Evolutionary conservation across 30 jellyfish, hydroid and myxozoan species (phyloP), one percentile per base, ranked within the genome.

Genomic region (Hydractinia symbiolongicarpus): DNA sequence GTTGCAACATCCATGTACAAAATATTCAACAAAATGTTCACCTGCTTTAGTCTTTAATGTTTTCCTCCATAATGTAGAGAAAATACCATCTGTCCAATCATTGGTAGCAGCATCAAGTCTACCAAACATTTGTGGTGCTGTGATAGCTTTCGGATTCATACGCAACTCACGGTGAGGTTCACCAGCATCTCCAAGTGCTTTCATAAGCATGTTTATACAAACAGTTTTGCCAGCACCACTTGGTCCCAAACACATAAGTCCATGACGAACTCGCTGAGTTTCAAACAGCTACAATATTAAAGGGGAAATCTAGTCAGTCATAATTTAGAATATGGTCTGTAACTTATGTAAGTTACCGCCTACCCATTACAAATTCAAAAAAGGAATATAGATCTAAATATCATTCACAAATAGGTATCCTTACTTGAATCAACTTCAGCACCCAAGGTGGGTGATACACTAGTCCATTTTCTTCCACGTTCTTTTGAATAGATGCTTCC

Each of bases 121-220:
- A 8, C 97, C 97, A 72, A 90, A 90, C 97, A 90, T 90, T 83
- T 90, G 97, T 9, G 97, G 97, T 44, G 97, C 97, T 3, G 97
- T 90, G 40, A 90, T 90, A 13, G 97, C 97, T 71, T 90, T 90
- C 9, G 97, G 97, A 67, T 90, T 90, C 97, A 90, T 90, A 53
- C 97, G 76, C 91, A 90, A 73, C 62, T 90, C 97, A 8, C 97
- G 89, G 55, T 90, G 97, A 67, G 97, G 97, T 79, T 85, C 94
- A 21, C 97, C 97, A 61, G 79, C 67, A 80, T 90, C 97, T 0
- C 97, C 97, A 90, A 90, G 81, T n/a, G 97, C 97, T 72, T 90
- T 90, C 97, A 90, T 90, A 72, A 90, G 79, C 77, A 90, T 80
- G 72, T 82, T 84, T 82, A 90, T 90, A 68, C 97, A 90, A 4